phyloP scores from a whole-genome alignment of 23 tunicate genomes.

The Clavelina lepadiformis region DNA sequence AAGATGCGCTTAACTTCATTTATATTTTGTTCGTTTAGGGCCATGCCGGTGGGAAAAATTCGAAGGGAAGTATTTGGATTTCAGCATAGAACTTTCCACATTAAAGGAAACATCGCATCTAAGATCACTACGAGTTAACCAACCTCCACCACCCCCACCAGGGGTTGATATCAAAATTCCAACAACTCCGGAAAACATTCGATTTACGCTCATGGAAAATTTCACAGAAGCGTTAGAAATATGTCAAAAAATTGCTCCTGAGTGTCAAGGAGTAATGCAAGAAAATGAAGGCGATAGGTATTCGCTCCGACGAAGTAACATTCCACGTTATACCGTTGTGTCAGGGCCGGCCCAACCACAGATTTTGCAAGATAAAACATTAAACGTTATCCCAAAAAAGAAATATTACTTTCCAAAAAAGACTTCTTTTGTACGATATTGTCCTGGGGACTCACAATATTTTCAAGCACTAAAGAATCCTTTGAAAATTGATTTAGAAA shows the following conservation, averaged over 20 bases:
- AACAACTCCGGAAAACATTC: constrained; percentile 6
- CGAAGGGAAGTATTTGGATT: constrained; percentile 74
- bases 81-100: constrained; percentile 43
- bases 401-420: constrained; percentile 43
- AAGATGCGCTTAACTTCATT: too few relatives aligned
- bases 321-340: constrained; percentile 55
- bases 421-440: constrained; percentile 47
- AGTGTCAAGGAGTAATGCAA: constrained; percentile 49
- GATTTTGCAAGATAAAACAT: background rate
- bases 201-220: constrained; percentile 46
- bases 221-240: constrained; percentile 39
- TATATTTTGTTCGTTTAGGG: constrained; percentile 15
- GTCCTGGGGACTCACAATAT: constrained; percentile 53
- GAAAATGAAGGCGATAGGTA: constrained; percentile 48
- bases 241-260: constrained; percentile 58
- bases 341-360: constrained; percentile 25
- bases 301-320: constrained; percentile 37
- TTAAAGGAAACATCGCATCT: constrained; percentile 44
- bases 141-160: background rate
- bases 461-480: constrained; percentile 9
- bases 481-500: background rate
- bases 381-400: background rate
- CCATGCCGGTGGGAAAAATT: constrained; percentile 48
- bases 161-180: background rate
- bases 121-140: background rate